Percentiles rank a stretch among this genome's conserved stretches.
phyloP scores from a whole-genome alignment of 2,888 invertebrate genomes.

The Ormia ochracea region DNA sequence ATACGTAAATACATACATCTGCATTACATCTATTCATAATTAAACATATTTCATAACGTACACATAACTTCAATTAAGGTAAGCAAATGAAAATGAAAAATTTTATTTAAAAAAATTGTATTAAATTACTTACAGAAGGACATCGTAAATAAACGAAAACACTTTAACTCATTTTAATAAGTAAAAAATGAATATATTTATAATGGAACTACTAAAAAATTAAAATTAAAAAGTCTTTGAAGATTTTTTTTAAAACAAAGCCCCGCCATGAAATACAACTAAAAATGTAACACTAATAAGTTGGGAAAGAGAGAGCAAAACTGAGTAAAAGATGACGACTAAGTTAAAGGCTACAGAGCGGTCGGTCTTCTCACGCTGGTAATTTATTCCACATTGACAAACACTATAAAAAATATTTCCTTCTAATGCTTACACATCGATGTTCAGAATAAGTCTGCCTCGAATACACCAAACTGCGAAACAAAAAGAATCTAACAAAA shows the following conservation, averaged over 20 bases:
- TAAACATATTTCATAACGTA: neutral
- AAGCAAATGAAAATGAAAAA: neutral
- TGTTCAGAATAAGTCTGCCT: too few species aligned
- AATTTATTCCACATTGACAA: too few species aligned
- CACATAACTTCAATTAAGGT: neutral
- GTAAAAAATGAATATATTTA: slow-evolving; percentile 13
- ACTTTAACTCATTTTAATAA: slow-evolving; percentile 49
- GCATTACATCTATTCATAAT: too few species aligned
- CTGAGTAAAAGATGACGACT: neutral
- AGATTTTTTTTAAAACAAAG: slow-evolving; percentile 16
- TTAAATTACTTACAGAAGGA: neutral
- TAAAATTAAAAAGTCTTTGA: slow-evolving; percentile 53
- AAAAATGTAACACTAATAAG: slow-evolving; percentile 29
- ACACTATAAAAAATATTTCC: too few species aligned
- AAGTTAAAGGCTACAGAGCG: neutral
- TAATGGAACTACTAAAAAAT: slow-evolving; percentile 49
- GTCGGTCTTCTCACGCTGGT: too few species aligned
- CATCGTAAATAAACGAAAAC: slow-evolving; percentile 55
- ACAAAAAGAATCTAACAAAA: too few species aligned
- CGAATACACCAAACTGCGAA: too few species aligned
- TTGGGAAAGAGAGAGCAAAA: neutral
- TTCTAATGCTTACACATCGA: too few species aligned
- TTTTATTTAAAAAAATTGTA: neutral
- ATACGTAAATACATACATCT: neutral
- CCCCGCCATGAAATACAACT: slow-evolving; percentile 54